Base-by-base conservation (phyloP, 1,140 invertebrate species). In the Drosophila ohnishii region DNA sequence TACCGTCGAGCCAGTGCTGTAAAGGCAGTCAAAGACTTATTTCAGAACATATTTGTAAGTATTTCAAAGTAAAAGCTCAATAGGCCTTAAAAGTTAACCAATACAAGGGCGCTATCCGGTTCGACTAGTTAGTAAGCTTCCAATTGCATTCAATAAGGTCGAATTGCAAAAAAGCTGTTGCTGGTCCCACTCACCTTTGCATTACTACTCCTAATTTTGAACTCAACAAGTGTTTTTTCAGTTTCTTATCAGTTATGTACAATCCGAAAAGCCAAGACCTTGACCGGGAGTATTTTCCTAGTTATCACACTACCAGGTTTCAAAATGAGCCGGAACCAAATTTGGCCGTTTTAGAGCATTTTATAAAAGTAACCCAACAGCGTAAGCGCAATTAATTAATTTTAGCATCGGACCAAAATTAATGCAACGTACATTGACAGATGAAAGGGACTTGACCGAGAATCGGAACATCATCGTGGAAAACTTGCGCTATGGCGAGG, bases 221-320 rank as follows among this genome's bases (percentile, higher is more conserved):
- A n/a, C 16, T 7, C 5, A 16, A 32, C 19, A 35, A 55, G 28
- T 19, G n/a, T 32, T 25, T 50, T 32, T 67, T 64, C 5, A 9
- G 28, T 25, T 34, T 57, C 61, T 59, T 66, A 66, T 76, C 47
- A 53, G 28, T 5, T 37, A 39, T 88, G 85, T 88, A 84, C 48
- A 84, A 89, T 70, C 63, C 70, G 11, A 55, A 75, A 30, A 66
- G 67, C 9, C 22, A 61, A 28, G 70, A 89, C 47, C 56, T 89
- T n/a, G 62, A 73, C 14, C 65, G 77, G 10, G 84, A 88, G 19
- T 88, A 88, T 51, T 70, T 89, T 13, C 84, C 84, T 0, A 88
- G 85, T 25, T 75, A 62, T 34, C 48, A 89, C 30, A 70, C 77
- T 6, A 32, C 16, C 0, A 48, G 84, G 47, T 88, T 89, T n/a